Evolutionary conservation across 2,113 vertebrate species (phyloP).

Genomic region (Panthera tigris): DNA sequence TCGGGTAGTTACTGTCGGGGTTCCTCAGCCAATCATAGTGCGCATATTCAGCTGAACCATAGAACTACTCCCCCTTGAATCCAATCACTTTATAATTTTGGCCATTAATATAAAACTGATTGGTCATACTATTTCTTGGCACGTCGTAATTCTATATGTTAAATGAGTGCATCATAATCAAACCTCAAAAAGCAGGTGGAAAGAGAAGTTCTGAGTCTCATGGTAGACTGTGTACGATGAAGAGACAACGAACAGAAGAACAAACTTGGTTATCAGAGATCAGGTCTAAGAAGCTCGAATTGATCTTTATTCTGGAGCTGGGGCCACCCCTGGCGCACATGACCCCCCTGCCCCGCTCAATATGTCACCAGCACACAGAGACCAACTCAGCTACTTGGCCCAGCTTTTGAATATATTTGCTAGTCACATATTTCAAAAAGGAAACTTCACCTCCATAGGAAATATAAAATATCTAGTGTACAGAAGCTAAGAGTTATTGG

Average conservation of each 20-base stretch:
- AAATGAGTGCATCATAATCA: background rate
- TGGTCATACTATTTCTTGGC: background rate
- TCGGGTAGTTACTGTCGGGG: rapidly evolving
- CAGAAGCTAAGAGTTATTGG: too few relatives aligned
- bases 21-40: background rate
- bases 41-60: background rate
- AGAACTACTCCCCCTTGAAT: background rate
- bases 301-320: background rate
- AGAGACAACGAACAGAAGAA: background rate
- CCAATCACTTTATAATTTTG: background rate
- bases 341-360: background rate
- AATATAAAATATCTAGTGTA: background rate
- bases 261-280: background rate
- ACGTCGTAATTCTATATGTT: background rate
- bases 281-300: background rate
- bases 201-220: background rate
- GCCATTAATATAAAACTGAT: background rate
- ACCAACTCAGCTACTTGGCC: background rate
- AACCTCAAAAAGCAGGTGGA: background rate
- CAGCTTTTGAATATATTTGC: background rate
- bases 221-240: background rate
- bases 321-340: background rate
- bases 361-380: background rate
- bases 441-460: background rate
- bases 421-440: background rate